Percentiles rank a stretch among this genome's conserved stretches.
phyloP scores from a whole-genome alignment of 2,797 vertebrate species.

The Halcyon smyrnensis region DNA sequence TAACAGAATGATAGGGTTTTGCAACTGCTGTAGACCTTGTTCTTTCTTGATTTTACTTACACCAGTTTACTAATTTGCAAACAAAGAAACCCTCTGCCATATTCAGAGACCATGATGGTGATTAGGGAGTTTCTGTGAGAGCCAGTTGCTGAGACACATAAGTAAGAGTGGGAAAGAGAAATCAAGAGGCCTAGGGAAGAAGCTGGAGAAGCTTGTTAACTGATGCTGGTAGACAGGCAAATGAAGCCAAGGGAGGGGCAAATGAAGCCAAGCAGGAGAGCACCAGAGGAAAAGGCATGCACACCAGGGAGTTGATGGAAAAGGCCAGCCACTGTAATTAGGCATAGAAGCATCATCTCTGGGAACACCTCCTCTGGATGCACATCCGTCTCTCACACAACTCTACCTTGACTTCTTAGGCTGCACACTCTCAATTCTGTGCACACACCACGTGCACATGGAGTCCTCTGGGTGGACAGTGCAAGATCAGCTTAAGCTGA shows the following conservation, averaged over 20 bases:
- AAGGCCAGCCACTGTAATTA: neutral
- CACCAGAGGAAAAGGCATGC: neutral
- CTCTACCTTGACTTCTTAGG: neutral
- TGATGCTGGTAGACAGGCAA: neutral
- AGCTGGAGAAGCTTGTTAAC: neutral
- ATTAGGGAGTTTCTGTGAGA: neutral
- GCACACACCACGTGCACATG: neutral
- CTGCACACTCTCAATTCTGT: neutral
- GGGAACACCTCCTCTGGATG: neutral
- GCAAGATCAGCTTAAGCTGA: neutral
- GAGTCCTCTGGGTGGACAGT: neutral
- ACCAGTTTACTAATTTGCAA: neutral
- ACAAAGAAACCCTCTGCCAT: neutral
- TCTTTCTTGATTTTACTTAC: neutral
- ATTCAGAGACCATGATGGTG: neutral
- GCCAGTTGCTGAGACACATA: neutral
- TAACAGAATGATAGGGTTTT: slow-evolving; percentile 49
- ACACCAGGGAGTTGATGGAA: neutral
- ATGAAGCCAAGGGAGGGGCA: neutral
- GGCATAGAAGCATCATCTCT: neutral
- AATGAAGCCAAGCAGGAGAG: neutral
- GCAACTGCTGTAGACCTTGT: slow-evolving; percentile 9
- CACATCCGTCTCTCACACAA: neutral
- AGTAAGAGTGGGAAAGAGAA: neutral
- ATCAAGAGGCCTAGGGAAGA: neutral